phyloP scores from a whole-genome alignment of 92 coral and sea anemone species.

The Blastomussa wellsi region DNA sequence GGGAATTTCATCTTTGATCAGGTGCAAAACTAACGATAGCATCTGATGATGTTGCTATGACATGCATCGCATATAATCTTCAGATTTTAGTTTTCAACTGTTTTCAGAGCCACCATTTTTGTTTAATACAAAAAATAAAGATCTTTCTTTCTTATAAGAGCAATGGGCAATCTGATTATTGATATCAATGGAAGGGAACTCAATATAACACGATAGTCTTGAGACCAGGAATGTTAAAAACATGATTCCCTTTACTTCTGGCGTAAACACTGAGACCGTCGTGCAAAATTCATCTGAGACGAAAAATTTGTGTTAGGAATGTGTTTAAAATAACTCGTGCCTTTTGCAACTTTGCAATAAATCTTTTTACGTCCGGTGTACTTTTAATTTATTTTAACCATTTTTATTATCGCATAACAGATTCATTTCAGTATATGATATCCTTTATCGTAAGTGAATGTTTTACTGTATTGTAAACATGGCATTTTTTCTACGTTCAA shows the following conservation, averaged over 20 bases:
- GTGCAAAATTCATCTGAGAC: background rate
- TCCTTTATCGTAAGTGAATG: background rate
- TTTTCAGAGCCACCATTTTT: too few species aligned
- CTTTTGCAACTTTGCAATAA: background rate
- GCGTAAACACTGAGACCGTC: background rate
- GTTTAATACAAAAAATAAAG: too few species aligned
- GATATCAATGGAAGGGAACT: background rate
- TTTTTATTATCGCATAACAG: background rate
- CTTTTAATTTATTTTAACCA: background rate
- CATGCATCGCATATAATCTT: too few species aligned
- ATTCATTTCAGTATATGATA: background rate
- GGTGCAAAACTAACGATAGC: background rate
- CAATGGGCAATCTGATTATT: background rate
- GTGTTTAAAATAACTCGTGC: background rate
- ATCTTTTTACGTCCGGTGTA: background rate
- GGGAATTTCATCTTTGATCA: background rate
- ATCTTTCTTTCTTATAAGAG: too few species aligned
- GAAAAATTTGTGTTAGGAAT: background rate
- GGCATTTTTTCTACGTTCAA: background rate
- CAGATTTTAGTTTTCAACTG: too few species aligned
- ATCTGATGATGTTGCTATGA: background rate
- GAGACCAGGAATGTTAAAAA: background rate
- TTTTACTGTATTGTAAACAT: background rate
- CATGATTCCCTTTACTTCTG: background rate
- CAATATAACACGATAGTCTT: background rate